Evolutionary conservation across 2,888 invertebrate species (phyloP).

Genomic region (Eulithis prunata): DNA sequence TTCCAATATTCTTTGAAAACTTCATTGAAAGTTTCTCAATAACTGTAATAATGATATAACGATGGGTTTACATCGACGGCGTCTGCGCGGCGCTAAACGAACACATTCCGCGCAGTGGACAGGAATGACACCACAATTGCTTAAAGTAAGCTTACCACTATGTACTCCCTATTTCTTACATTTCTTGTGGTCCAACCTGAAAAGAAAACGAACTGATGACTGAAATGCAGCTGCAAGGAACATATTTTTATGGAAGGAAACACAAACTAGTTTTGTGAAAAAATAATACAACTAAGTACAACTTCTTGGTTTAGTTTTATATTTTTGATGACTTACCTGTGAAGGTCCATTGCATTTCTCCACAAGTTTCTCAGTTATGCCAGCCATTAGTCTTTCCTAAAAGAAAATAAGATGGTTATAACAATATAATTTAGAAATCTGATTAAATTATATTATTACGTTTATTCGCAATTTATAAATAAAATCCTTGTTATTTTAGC

Average conservation of each 20-base stretch:
- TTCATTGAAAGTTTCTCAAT: conserved; percentile 16
- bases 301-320: not conserved
- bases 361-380: conserved; percentile 69
- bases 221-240: too few species aligned
- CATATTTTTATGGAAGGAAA: too few species aligned
- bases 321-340: conserved; percentile 57
- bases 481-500: too few species aligned
- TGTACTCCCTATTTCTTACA: conserved; percentile 74
- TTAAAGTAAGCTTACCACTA: conserved; percentile 50
- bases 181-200: conserved; percentile 83
- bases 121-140: conserved; percentile 63
- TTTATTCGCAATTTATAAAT: too few species aligned
- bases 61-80: conserved; percentile 13
- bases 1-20: conserved; percentile 6
- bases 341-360: conserved; percentile 75
- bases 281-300: too few species aligned
- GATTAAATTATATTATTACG: too few species aligned
- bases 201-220: conserved; percentile 22
- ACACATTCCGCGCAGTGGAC: conserved; percentile 42
- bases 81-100: conserved; percentile 37
- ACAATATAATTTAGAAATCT: not conserved
- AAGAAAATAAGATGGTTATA: conserved; percentile 34
- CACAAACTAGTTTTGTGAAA: too few species aligned
- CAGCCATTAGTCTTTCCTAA: conserved; percentile 80
- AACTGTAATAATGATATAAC: conserved; percentile 24